phyloP scores from a whole-genome alignment of 2,888 invertebrate species.

The Esperia sulphurella region DNA sequence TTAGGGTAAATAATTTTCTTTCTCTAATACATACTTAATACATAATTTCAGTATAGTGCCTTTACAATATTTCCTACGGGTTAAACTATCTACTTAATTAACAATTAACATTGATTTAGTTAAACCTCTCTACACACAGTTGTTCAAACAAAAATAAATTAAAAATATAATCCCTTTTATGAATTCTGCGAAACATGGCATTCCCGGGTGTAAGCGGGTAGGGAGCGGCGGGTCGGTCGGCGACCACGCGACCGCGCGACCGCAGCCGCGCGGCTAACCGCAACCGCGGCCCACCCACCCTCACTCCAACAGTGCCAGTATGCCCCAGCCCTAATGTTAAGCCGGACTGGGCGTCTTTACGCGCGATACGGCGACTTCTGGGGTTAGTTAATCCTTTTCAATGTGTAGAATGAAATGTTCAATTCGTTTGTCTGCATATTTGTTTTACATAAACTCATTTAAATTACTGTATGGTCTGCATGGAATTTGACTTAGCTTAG shows the following conservation, averaged over 20 bases:
- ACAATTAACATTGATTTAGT: background rate
- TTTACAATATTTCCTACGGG: no score
- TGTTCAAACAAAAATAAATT: background rate
- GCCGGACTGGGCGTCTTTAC: constrained; percentile 36
- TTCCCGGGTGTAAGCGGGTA: constrained; percentile 21
- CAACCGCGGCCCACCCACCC: constrained; percentile 36
- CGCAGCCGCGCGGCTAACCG: constrained; percentile 42
- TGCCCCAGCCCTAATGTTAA: constrained; percentile 29
- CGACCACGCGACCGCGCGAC: constrained; percentile 33
- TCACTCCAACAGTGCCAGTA: constrained; percentile 14
- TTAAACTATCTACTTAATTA: no score
- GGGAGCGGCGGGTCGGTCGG: constrained; percentile 27
- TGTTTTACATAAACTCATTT: no score
- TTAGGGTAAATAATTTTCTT: no score
- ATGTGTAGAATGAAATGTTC: no score
- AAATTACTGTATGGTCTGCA: no score
- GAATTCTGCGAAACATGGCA: constrained; percentile 25
- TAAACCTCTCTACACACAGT: background rate
- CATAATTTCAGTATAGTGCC: no score
- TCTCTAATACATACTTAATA: no score
- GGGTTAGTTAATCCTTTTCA: background rate
- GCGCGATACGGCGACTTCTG: constrained; percentile 22
- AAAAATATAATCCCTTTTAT: constrained; percentile 2
- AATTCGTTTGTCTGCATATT: no score
- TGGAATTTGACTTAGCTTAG: no score